These are phyloP conservation scores for Euphysa ruthae DNA, from an alignment of 30 jellyfish, hydroid and myxozoan species.

Conservation along the genomic window DNA sequence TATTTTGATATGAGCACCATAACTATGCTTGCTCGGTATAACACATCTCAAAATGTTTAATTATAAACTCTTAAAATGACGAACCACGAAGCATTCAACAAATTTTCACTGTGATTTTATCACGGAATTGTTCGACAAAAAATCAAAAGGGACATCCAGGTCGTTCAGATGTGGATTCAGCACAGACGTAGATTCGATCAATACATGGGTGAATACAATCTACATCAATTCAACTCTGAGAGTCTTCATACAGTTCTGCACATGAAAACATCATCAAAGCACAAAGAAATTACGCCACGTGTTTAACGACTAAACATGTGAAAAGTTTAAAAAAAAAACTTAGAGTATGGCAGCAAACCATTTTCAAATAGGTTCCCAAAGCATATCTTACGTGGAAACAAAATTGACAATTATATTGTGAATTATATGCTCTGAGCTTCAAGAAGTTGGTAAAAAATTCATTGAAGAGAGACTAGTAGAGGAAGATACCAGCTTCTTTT, in stretches of 20 bases:
- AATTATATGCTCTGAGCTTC: neutral
- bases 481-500: neutral
- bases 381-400: neutral
- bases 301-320: neutral
- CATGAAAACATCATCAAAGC: conserved; percentile 1
- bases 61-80: too few species aligned
- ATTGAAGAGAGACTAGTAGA: neutral
- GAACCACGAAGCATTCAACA: too few species aligned
- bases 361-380: neutral
- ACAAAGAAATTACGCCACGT: conserved; percentile 14
- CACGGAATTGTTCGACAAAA: conserved; percentile 27
- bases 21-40: too few species aligned
- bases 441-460: neutral
- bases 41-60: too few species aligned
- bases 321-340: neutral
- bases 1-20: too few species aligned
- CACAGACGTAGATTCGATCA: neutral
- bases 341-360: neutral
- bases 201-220: neutral
- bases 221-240: neutral
- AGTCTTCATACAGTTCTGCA: neutral
- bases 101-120: conserved; percentile 41
- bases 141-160: neutral
- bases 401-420: neutral
- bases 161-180: neutral